A percentile compares a stretch with the other conserved stretches of the same genome.
These are phyloP conservation scores for Danionella dracula DNA, from an alignment of 2,797 vertebrate species.

Conservation along the genomic window DNA sequence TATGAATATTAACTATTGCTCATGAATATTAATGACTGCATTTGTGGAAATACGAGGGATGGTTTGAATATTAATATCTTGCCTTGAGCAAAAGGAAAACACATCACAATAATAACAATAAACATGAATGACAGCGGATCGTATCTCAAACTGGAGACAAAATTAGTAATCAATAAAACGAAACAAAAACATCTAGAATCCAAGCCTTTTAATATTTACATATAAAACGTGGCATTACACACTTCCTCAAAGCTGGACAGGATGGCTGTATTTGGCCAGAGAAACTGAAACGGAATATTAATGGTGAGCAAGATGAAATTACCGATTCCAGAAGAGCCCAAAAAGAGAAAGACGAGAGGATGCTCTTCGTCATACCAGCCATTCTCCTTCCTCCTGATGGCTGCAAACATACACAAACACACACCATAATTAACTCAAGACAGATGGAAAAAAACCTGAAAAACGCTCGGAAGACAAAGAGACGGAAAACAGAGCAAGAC, in stretches of 20 bases:
- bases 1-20: slow-evolving; percentile 70
- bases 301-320: slow-evolving; percentile 44
- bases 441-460: not conserved
- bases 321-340: slow-evolving; percentile 97
- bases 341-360: slow-evolving; percentile 93
- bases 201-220: too few relatives aligned
- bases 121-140: not conserved
- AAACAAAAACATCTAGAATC: too few relatives aligned
- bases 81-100: too few relatives aligned
- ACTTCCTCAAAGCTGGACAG: too few relatives aligned
- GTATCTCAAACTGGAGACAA: too few relatives aligned
- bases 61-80: slow-evolving; percentile 76
- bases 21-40: slow-evolving; percentile 74
- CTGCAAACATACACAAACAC: slow-evolving; percentile 56
- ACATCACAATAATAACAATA: not conserved
- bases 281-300: too few relatives aligned
- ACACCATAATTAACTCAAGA: not conserved
- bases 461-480: slow-evolving; percentile 1
- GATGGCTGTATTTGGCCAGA: too few relatives aligned
- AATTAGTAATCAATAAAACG: too few relatives aligned
- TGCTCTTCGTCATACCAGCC: slow-evolving; percentile 98
- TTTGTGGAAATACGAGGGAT: slow-evolving; percentile 40
- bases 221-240: too few relatives aligned
- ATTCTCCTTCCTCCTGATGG: slow-evolving; percentile 95
- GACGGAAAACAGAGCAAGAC: slow-evolving; percentile 36